Percentiles rank a stretch among this genome's conserved stretches.
phyloP scores from a whole-genome alignment of 2,888 invertebrate species.

The Caenorhabditis sp. region DNA sequence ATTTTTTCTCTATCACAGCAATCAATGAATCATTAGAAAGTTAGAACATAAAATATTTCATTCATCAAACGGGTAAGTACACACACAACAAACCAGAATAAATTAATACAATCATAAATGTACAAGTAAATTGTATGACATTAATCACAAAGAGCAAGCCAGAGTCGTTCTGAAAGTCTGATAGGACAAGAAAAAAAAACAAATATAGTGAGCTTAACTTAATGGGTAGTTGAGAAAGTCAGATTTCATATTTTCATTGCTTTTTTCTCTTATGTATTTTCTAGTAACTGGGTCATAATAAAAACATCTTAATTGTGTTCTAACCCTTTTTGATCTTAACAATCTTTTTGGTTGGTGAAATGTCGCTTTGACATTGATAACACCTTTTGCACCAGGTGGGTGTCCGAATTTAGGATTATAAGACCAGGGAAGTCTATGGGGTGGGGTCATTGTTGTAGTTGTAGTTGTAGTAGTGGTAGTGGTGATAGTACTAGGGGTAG shows the following conservation, averaged over 20 bases:
- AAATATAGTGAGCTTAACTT: conserved; percentile 1
- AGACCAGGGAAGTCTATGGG: conserved; percentile 14
- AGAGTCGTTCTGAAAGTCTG: conserved; percentile 30
- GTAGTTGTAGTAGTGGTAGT: conserved; percentile 10
- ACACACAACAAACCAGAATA: conserved; percentile 1
- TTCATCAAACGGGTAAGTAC: not conserved
- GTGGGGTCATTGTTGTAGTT: conserved; percentile 1
- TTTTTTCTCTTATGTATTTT: conserved; percentile 24
- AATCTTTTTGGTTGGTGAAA: conserved; percentile 24
- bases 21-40: not conserved
- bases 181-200: not conserved
- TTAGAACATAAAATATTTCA: not conserved
- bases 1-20: not conserved
- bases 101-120: not conserved
- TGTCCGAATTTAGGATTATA: conserved; percentile 19
- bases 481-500: not conserved
- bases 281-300: conserved; percentile 29
- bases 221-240: conserved; percentile 35
- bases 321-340: conserved; percentile 18
- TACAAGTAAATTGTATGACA: not conserved
- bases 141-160: conserved; percentile 27
- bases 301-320: conserved; percentile 22
- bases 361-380: conserved; percentile 30
- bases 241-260: conserved; percentile 8
- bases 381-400: conserved; percentile 17